These are phyloP conservation scores for Mya arenaria DNA, from an alignment of 1,140 invertebrate species.

Conservation along the genomic window DNA sequence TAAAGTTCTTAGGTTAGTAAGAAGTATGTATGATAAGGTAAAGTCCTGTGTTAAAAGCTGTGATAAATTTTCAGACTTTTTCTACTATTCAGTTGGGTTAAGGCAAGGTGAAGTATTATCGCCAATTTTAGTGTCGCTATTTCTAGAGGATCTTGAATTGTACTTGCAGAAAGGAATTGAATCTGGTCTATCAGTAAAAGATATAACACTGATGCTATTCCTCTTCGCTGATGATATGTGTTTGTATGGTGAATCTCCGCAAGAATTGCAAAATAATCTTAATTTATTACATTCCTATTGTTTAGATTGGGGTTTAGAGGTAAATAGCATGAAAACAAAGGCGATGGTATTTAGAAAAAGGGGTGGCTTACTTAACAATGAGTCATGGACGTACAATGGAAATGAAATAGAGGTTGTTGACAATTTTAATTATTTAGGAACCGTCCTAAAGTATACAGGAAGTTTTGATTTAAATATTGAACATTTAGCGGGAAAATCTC, in stretches of 20 bases:
- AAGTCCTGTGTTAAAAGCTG: not conserved
- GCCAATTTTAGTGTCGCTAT: constrained; percentile 3
- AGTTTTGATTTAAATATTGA: not conserved
- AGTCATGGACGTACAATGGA: constrained; percentile 5
- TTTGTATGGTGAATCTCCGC: not conserved
- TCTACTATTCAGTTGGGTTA: constrained; percentile 15
- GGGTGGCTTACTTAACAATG: not conserved
- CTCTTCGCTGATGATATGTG: constrained; percentile 24
- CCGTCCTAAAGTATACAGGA: not conserved
- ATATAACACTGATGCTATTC: constrained; percentile 6
- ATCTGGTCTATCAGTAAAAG: not conserved
- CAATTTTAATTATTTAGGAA: constrained; percentile 14
- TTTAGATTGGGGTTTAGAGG: not conserved
- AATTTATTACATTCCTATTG: not conserved
- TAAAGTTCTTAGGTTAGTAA: not conserved
- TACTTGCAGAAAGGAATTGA: not conserved
- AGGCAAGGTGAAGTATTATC: constrained; percentile 29
- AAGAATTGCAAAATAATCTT: not conserved
- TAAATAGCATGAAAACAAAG: constrained; percentile 8
- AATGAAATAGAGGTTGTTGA: not conserved
- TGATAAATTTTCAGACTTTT: constrained; percentile 2
- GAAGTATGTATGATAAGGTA: not conserved
- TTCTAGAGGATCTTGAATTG: constrained; percentile 12
- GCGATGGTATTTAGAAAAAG: not conserved
- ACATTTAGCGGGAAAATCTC: not conserved